Percentiles rank a stretch among this genome's conserved stretches.
phyloP scores from a whole-genome alignment of 1,140 invertebrate genomes.

The Achroia grisella region DNA sequence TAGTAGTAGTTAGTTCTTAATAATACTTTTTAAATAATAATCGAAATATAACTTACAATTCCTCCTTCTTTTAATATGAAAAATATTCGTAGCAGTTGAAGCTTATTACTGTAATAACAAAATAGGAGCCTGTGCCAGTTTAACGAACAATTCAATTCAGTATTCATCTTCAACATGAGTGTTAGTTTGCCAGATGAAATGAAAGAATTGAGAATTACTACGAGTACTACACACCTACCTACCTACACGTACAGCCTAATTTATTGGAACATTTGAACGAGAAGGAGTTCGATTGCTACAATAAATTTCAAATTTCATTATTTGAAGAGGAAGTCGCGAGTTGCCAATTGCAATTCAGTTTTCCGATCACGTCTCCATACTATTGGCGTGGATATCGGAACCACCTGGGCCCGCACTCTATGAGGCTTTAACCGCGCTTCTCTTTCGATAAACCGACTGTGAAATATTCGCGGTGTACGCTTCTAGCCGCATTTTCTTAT shows the following conservation, averaged over 20 bases:
- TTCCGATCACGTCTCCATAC: constrained; percentile 68
- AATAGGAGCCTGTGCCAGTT: no score
- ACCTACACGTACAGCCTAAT: constrained; percentile 28
- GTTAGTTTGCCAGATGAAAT: no score
- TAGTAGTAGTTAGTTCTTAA: no score
- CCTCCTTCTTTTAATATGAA: no score
- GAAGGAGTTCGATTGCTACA: constrained; percentile 51
- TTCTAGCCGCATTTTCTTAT: constrained; percentile 59
- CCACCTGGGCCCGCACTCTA: constrained; percentile 68
- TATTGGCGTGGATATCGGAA: constrained; percentile 68
- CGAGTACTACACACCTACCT: constrained; percentile 10
- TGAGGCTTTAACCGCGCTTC: constrained; percentile 67
- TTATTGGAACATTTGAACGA: constrained; percentile 48
- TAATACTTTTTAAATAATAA: no score
- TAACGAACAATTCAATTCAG: no score
- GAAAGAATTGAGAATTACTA: constrained; percentile 16
- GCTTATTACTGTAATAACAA: no score
- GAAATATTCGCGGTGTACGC: constrained; percentile 65
- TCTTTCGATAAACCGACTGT: constrained; percentile 68
- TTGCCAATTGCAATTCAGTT: constrained; percentile 62
- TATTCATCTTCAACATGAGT: no score
- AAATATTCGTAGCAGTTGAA: no score
- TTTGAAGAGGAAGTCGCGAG: constrained; percentile 67
- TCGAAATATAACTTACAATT: no score
- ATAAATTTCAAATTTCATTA: constrained; percentile 72